Evolutionary conservation across 2,888 invertebrate species (phyloP).

Genomic region (Elegia similella): DNA sequence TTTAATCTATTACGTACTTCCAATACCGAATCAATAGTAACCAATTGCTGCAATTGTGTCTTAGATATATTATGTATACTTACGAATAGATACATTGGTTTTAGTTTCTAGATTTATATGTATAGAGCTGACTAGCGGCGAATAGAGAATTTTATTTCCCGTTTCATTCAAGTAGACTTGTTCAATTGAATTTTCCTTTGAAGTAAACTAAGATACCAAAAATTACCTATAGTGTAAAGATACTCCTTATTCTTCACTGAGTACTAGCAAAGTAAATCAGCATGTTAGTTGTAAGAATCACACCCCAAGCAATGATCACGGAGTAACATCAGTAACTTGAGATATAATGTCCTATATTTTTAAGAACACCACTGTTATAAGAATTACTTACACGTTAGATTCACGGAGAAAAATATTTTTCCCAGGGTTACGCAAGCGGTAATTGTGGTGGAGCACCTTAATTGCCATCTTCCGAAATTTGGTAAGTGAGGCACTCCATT

Average conservation of each 20-base stretch:
- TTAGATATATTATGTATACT: constrained; percentile 54
- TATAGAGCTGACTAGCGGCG: constrained; percentile 69
- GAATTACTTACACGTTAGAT: constrained; percentile 79
- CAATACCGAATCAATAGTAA: constrained; percentile 52
- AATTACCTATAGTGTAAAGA: constrained; percentile 50
- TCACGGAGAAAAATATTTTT: constrained; percentile 82
- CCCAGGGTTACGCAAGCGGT: constrained; percentile 82
- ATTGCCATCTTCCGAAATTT: constrained; percentile 81
- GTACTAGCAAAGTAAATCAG: constrained; percentile 53
- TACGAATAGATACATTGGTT: constrained; percentile 55
- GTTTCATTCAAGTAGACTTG: constrained; percentile 53
- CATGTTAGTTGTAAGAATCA: constrained; percentile 69
- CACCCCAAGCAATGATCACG: constrained; percentile 60
- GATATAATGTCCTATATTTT: constrained; percentile 48
- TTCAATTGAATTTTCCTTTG: constrained; percentile 47
- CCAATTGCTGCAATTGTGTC: constrained; percentile 62
- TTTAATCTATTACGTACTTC: constrained; percentile 48
- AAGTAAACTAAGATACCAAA: constrained; percentile 48
- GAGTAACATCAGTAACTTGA: constrained; percentile 46
- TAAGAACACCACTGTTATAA: constrained; percentile 74
- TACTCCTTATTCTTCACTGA: constrained; percentile 51
- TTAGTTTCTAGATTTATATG: constrained; percentile 61
- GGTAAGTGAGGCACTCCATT: constrained; percentile 82
- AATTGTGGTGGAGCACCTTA: constrained; percentile 82
- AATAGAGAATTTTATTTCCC: constrained; percentile 59